Base-by-base conservation (phyloP, 53 echinoderm and acorn worm genomes). In the Luidia sarsii region DNA sequence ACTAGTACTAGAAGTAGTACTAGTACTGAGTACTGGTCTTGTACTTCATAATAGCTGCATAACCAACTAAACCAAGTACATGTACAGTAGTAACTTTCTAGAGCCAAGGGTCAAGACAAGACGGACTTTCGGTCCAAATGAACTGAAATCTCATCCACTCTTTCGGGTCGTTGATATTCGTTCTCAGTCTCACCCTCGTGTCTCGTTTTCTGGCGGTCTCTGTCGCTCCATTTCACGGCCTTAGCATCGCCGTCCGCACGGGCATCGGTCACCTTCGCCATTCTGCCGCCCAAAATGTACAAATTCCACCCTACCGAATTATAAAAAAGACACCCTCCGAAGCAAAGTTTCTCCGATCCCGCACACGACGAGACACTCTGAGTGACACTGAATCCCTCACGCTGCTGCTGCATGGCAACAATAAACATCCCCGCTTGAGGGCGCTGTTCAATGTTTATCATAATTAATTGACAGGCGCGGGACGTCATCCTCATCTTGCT, bases 131-230 rank as follows among this genome's bases (percentile, higher is more conserved):
- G n/a, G n/a, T n/a, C n/a, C n/a, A n/a, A n/a, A n/a, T n/a, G n/a
- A n/a, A n/a, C n/a, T n/a, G n/a, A n/a, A n/a, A n/a, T n/a, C n/a
- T n/a, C n/a, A n/a, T n/a, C n/a, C n/a, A n/a, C n/a, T n/a, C n/a
- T n/a, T n/a, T n/a, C n/a, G n/a, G n/a, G n/a, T n/a, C n/a, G n/a
- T n/a, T n/a, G n/a, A n/a, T n/a, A n/a, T n/a, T n/a, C 7, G 22
- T 9, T 19, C 39, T 22, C 7, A 13, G 2, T 80, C 48, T 49
- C 60, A 92, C 89, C 84, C 70, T 63, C 57, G 46, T 92, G 89
- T 53, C 89, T 81, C 7, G 82, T 57, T 71, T 85, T 68, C 34
- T 89, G 92, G 8, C 57, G 77, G 35, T 89, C 79, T 72, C 92
- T 82, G 28, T 73, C 57, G 64, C 89, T 92, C 92, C 89, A 89